Percentiles rank a stretch among this genome's conserved stretches.
Conservation (phyloP, 2,113 vertebrate species). For the Butorides virescens region DNA sequence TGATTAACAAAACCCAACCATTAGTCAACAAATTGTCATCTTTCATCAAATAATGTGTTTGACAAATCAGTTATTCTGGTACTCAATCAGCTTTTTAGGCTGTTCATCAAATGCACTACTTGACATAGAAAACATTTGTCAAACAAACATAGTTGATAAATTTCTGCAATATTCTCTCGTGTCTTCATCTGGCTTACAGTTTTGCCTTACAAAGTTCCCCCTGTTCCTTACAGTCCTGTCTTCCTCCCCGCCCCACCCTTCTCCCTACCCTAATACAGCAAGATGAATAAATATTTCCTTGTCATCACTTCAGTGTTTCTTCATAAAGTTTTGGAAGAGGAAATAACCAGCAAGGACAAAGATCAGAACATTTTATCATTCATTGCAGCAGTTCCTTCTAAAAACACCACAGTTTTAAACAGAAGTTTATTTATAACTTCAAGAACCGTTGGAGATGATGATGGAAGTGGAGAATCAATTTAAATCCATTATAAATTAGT, state of each 20-base stretch:
- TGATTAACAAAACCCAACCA: neutral
- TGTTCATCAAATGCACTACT: neutral
- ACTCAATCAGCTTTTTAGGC: neutral
- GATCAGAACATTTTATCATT: neutral
- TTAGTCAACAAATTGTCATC: neutral
- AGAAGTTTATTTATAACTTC: neutral
- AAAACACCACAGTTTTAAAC: neutral
- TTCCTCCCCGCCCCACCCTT: neutral
- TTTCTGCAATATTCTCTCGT: neutral
- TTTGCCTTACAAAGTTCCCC: neutral
- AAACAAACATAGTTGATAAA: neutral
- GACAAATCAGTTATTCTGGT: neutral
- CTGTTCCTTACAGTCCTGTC: neutral
- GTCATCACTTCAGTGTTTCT: neutral
- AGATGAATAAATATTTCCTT: slow-evolving; percentile 11
- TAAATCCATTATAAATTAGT: neutral
- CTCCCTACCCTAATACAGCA: rapidly evolving
- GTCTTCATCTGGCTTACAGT: neutral
- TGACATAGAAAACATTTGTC: neutral
- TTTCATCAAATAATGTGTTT: slow-evolving; percentile 15
- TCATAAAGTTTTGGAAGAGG: neutral
- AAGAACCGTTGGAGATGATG: neutral
- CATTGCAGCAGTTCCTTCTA: neutral
- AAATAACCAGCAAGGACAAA: slow-evolving; percentile 3
- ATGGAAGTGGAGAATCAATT: neutral